These are phyloP conservation scores for Daphoenositta chrysoptera DNA, from an alignment of 2,113 vertebrate species.

Conservation along the genomic window DNA sequence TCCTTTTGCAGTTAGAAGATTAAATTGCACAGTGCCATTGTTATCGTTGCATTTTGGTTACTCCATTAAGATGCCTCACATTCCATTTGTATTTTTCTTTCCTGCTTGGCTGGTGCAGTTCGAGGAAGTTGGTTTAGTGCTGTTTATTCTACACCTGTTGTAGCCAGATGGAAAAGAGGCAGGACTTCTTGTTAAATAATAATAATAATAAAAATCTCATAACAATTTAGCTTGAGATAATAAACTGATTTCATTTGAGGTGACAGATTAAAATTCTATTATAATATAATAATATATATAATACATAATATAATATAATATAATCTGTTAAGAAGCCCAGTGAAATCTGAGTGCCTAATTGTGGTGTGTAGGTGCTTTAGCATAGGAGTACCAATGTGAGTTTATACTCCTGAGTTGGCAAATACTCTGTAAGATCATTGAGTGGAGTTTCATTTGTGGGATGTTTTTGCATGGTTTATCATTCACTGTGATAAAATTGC, in stretches of 20 bases:
- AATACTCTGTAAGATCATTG: background rate
- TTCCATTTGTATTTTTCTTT: background rate
- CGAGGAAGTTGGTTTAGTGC: background rate
- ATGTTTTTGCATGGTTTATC: background rate
- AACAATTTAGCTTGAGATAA: background rate
- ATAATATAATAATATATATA: background rate
- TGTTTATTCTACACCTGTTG: background rate
- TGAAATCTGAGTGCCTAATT: background rate
- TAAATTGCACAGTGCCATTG: background rate
- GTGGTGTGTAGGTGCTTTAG: background rate
- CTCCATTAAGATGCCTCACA: background rate
- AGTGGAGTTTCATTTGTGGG: background rate
- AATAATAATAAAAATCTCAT: background rate
- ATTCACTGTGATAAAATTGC: background rate
- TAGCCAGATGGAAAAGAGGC: background rate
- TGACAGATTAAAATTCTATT: background rate
- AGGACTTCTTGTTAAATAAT: background rate
- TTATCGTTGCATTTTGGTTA: background rate
- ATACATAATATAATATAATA: background rate
- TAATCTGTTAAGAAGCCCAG: background rate
- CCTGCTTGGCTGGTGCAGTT: background rate
- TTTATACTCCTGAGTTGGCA: background rate
- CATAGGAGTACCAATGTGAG: background rate
- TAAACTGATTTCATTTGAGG: background rate
- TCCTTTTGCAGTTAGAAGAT: background rate